A percentile compares a stretch with the other conserved stretches of the same genome.
phyloP scores from a whole-genome alignment of 2,797 vertebrate species.

The Anguilla marmorata region DNA sequence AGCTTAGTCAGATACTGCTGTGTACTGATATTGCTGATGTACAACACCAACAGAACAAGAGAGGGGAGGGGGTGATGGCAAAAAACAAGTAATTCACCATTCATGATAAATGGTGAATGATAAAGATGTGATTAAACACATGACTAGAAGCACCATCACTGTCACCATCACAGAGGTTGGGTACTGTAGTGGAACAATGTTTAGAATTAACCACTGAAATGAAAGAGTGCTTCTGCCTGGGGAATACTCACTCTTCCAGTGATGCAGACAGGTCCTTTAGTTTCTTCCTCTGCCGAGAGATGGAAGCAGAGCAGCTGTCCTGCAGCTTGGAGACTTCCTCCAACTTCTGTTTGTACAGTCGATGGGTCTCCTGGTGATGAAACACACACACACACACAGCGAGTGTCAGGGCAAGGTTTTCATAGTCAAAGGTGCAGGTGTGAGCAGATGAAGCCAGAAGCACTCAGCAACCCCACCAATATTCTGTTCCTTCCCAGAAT shows the following conservation, averaged over 20 bases:
- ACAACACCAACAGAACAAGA: not conserved
- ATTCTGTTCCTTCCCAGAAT: not conserved
- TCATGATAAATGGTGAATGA: not conserved
- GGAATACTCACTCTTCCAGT: conserved; percentile 74
- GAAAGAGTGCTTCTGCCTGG: not conserved
- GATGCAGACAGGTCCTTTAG: conserved; percentile 78
- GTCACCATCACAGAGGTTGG: too few relatives aligned
- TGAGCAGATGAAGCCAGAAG: not conserved
- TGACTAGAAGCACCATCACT: too few relatives aligned
- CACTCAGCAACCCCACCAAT: not conserved
- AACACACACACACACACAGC: not conserved
- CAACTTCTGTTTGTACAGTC: conserved; percentile 87
- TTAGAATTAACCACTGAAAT: not conserved
- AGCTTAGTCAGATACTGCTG: too few relatives aligned
- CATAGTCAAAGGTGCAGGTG: not conserved
- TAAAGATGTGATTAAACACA: too few relatives aligned
- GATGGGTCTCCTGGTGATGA: conserved; percentile 82
- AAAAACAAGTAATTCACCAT: not conserved
- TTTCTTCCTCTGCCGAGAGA: conserved; percentile 83
- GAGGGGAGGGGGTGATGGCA: not conserved
- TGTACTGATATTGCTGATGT: too few relatives aligned
- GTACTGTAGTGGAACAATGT: not conserved
- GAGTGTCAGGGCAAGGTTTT: not conserved
- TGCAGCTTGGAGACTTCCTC: conserved; percentile 91
- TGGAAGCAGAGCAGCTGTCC: conserved; percentile 75